Evolutionary conservation across 2,797 vertebrate genomes (phyloP).

Genomic region (Myotis myotis): DNA sequence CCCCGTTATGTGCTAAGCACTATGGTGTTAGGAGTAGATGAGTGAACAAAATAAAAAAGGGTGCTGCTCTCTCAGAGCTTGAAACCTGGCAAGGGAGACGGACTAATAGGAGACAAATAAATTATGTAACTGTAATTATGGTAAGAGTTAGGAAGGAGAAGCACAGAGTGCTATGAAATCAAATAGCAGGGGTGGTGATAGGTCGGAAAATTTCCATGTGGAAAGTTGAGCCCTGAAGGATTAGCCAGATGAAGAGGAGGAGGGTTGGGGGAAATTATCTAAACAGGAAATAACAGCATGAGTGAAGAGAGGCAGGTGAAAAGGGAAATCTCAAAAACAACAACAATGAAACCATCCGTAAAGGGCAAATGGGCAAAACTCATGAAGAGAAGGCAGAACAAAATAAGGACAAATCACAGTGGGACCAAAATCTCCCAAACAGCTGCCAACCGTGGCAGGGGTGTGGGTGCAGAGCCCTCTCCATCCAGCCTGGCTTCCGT

Average conservation of each 20-base stretch:
- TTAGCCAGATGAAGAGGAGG: conserved; percentile 5
- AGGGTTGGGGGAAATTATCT: background rate
- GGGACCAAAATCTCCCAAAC: background rate
- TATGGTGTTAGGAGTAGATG: background rate
- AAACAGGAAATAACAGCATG: background rate
- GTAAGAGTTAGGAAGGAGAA: background rate
- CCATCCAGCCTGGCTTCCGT: background rate
- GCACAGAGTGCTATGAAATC: conserved; percentile 35
- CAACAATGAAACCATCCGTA: background rate
- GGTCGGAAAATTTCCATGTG: conserved; percentile 64
- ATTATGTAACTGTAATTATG: conserved; percentile 5
- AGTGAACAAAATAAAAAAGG: background rate
- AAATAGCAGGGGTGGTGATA: conserved; percentile 42
- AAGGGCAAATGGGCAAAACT: background rate
- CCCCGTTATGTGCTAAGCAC: background rate
- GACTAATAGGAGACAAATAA: background rate
- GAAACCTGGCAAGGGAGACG: background rate
- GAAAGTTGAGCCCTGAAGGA: conserved; percentile 52
- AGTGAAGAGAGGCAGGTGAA: conserved; percentile 7
- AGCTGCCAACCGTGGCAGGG: background rate
- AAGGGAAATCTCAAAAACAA: background rate
- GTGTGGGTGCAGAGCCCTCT: background rate
- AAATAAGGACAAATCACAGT: background rate
- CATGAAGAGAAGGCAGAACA: background rate
- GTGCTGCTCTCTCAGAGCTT: background rate